Conservation (phyloP, 2,888 invertebrate genomes). For the Patella pellucida region DNA sequence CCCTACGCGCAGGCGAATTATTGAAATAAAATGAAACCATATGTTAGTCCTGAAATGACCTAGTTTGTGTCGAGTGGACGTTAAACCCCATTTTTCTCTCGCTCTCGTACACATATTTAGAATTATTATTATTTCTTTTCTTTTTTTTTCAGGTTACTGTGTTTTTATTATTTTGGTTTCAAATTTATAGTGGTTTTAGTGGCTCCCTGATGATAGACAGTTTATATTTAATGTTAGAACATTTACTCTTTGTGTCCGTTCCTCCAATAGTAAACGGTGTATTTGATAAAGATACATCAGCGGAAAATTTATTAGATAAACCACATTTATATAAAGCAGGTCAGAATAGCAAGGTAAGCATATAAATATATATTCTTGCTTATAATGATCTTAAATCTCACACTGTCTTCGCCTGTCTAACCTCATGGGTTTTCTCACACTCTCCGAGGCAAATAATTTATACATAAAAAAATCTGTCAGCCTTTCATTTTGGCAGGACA, state of each 20-base stretch:
- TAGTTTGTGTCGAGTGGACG: no score
- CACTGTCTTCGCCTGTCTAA: no score
- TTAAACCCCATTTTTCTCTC: no score
- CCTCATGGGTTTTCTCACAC: no score
- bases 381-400: constrained; percentile 73
- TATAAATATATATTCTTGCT: constrained; percentile 69
- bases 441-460: no score
- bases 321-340: constrained; percentile 87
- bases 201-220: constrained; percentile 96
- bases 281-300: constrained; percentile 91
- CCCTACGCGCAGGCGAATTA: no score
- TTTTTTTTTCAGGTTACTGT: constrained; percentile 84
- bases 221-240: constrained; percentile 95
- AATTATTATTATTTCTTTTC: no score
- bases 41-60: no score
- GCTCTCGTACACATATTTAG: no score
- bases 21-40: no score
- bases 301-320: constrained; percentile 81
- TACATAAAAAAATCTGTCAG: no score
- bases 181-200: constrained; percentile 94
- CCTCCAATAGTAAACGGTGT: constrained; percentile 94
- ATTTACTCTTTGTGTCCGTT: constrained; percentile 93
- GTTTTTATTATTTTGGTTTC: constrained; percentile 96
- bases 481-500: no score
- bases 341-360: constrained; percentile 74